Conservation (phyloP, 2,113 vertebrate genomes). For the Petroica traversi region DNA sequence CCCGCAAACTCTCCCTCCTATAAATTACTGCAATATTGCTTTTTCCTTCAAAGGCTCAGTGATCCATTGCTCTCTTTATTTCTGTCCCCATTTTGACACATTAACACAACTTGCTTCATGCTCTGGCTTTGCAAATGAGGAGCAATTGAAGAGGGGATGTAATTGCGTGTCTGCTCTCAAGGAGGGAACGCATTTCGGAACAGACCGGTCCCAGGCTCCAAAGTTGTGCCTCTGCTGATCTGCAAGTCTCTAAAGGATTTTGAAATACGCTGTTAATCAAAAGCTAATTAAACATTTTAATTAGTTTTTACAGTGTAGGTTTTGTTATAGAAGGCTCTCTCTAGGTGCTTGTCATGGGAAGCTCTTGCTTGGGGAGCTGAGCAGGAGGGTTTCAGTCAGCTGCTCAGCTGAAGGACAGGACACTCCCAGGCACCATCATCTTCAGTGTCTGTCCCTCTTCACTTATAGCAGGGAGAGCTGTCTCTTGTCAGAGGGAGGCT, state of each 20-base stretch:
- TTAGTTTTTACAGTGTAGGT: not conserved
- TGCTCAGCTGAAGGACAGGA: not conserved
- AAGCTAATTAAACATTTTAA: slow-evolving; percentile 1
- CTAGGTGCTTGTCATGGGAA: not conserved
- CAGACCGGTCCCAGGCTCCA: rapidly evolving
- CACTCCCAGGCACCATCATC: not conserved
- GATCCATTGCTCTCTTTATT: slow-evolving; percentile 58
- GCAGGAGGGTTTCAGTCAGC: not conserved
- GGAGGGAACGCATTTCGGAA: not conserved
- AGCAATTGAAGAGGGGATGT: not conserved
- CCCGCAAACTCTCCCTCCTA: slow-evolving; percentile 27
- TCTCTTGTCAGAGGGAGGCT: not conserved
- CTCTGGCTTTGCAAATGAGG: slow-evolving; percentile 15
- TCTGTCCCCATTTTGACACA: slow-evolving; percentile 23
- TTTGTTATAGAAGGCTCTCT: not conserved
- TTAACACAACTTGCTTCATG: slow-evolving; percentile 33
- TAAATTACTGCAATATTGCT: slow-evolving; percentile 51
- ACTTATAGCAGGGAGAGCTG: not conserved
- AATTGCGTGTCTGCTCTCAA: not conserved
- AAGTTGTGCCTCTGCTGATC: not conserved
- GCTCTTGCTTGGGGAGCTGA: not conserved
- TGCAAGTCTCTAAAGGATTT: not conserved
- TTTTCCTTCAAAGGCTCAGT: slow-evolving; percentile 50
- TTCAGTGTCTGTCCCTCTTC: not conserved
- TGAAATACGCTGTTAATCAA: slow-evolving; percentile 12